Conservation (phyloP, 1,140 invertebrate genomes). For the Zophobas morio region DNA sequence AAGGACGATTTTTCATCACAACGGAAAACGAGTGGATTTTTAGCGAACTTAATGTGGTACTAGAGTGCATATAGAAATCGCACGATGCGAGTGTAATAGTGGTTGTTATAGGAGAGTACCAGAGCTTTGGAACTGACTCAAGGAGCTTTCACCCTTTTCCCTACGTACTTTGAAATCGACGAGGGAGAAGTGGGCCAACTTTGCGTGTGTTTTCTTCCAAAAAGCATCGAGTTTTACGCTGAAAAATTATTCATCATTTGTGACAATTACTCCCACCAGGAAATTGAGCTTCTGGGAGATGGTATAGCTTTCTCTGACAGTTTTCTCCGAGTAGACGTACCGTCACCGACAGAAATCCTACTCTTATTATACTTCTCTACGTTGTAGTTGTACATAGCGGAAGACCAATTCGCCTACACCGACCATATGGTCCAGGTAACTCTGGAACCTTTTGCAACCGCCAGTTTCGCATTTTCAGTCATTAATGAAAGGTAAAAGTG, state of each 20-base stretch:
- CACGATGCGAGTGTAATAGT: neutral
- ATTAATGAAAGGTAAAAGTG: constrained; percentile 22
- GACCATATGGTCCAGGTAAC: neutral
- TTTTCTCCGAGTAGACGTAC: constrained; percentile 32
- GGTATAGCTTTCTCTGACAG: constrained; percentile 25
- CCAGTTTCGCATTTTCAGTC: constrained; percentile 26
- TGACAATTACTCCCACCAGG: constrained; percentile 37
- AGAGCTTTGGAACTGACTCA: constrained; percentile 19
- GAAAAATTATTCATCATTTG: constrained; percentile 45
- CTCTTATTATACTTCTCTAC: too few species aligned
- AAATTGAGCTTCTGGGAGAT: constrained; percentile 44
- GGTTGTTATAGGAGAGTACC: neutral
- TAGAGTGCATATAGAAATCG: neutral
- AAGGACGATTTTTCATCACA: constrained; percentile 65
- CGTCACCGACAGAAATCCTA: neutral
- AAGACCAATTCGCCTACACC: constrained; percentile 7
- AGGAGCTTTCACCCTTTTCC: constrained; percentile 31
- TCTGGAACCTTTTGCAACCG: neutral
- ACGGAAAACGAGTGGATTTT: constrained; percentile 65
- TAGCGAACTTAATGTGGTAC: constrained; percentile 59
- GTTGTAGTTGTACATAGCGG: constrained; percentile 12
- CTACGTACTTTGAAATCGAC: constrained; percentile 33
- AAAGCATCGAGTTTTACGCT: constrained; percentile 10
- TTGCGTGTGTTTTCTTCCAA: constrained; percentile 22
- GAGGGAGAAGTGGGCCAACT: constrained; percentile 25